Percentiles rank a stretch among this genome's conserved stretches.
Evolutionary conservation across 1,140 invertebrate genomes (phyloP).

Genomic region (Cardiocondyla obscurior): DNA sequence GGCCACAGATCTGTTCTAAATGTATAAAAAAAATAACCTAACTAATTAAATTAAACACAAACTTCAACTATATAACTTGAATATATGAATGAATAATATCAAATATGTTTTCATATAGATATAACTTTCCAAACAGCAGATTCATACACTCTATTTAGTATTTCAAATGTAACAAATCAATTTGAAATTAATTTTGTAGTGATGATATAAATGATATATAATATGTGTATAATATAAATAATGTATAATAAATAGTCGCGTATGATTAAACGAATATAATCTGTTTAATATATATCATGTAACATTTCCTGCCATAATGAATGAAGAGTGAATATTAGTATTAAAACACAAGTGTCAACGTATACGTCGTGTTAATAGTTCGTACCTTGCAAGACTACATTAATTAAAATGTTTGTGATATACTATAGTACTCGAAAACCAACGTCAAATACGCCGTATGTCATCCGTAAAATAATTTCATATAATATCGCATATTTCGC

Average conservation of each 20-base stretch:
- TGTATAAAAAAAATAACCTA: background rate
- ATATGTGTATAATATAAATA: too few species aligned
- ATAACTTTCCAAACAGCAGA: conserved; percentile 30
- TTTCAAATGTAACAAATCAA: conserved; percentile 10
- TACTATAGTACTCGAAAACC: background rate
- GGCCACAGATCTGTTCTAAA: too few species aligned
- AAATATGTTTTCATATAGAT: background rate
- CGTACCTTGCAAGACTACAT: conserved; percentile 27
- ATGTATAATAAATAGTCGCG: conserved; percentile 14
- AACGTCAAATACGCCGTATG: background rate
- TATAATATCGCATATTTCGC: conserved; percentile 19
- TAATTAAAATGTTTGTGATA: conserved; percentile 28
- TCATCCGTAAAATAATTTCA: conserved; percentile 15
- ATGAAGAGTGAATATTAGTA: background rate
- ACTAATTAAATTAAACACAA: background rate
- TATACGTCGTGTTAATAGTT: conserved; percentile 1
- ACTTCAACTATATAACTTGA: background rate
- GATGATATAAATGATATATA: too few species aligned
- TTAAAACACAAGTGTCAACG: background rate
- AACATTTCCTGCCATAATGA: conserved; percentile 8
- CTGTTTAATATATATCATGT: background rate
- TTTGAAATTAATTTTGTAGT: conserved; percentile 25
- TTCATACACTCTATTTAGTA: background rate
- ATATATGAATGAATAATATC: background rate
- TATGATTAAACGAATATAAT: background rate